Base-by-base conservation (phyloP, 1,140 invertebrate genomes). In the Lordiphosa collinella region DNA sequence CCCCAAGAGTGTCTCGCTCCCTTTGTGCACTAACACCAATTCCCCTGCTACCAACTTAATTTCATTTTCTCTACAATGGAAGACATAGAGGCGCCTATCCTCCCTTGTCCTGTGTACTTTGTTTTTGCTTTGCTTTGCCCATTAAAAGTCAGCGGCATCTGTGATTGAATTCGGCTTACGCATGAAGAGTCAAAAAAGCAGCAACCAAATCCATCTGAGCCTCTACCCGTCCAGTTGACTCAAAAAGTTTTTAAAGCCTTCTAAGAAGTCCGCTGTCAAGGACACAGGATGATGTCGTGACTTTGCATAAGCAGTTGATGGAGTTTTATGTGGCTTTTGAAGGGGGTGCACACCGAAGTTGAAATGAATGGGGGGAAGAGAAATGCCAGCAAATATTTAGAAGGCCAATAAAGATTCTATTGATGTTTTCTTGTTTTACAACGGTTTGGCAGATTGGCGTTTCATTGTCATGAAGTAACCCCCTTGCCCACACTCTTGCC, bases 161-260 rank as follows among this genome's bases (percentile, higher is more conserved):
- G 35, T 76, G 76, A 82, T 80, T 80, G 76, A 82, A 82, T 80
- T 80, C 67, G 54, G 66, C 76, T 80, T 80, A 82, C 76, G 76
- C 76, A 67, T 52, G 61, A 82, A 67, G 62, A 67, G 61, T 75
- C 72, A 70, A 34, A 65, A 65, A 75, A 44, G 66, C 55, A 57
- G 41, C 25, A 35, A 31, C 48, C 72, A 68, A 68, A 75, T 70
- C 60, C 72, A 76, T 70, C 72, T 57, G 53, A 43, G 31, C 52
- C 22, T 12, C 8, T 25, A 22, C 32, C 32, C 25, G 25, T 60
- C 48, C 60, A 38, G 52, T 31, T 13, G 12, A 36, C 36, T 6
- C 7, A 14, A 46, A 40, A 61, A 53, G 49, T 51, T 55, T 59
- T 80, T 82, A 82, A 80, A 76, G 65, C 57, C 12, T 62, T 53